Percentiles rank a stretch among this genome's conserved stretches.
These are phyloP conservation scores for Hydrotaea diabolus DNA, from an alignment of 2,888 invertebrate genomes.

Conservation along the genomic window DNA sequence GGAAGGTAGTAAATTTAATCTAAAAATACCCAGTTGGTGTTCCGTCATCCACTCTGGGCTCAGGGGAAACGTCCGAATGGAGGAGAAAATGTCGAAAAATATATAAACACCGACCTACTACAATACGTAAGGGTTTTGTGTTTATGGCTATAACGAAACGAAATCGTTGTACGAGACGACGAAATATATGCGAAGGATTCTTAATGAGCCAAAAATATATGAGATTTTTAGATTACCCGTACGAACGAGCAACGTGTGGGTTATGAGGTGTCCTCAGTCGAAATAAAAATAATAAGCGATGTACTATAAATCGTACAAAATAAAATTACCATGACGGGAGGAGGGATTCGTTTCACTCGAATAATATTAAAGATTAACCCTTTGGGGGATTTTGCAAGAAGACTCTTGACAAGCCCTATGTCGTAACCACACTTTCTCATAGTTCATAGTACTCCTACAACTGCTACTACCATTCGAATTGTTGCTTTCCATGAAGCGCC, in stretches of 20 bases:
- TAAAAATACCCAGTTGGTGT: neutral
- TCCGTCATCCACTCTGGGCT: neutral
- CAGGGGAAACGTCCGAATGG: neutral
- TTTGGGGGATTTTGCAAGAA: neutral
- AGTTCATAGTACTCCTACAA: no score
- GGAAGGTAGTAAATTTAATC: neutral
- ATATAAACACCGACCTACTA: conserved; percentile 1
- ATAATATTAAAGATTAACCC: neutral
- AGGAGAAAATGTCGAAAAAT: neutral
- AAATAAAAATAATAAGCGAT: neutral
- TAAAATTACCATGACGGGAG: conserved; percentile 3
- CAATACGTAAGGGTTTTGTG: neutral
- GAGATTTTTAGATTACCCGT: neutral
- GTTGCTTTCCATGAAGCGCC: no score
- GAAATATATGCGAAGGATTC: neutral
- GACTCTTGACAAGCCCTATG: no score
- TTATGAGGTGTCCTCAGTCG: neutral
- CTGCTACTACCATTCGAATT: no score
- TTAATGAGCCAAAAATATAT: conserved; percentile 1
- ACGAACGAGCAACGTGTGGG: neutral
- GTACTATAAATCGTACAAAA: neutral
- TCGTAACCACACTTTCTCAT: no score
- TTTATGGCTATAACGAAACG: neutral
- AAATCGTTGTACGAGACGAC: no score
- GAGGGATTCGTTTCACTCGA: neutral